These are phyloP conservation scores for Percopsis transmontana DNA, from an alignment of 2,113 vertebrate species.

Conservation along the genomic window DNA sequence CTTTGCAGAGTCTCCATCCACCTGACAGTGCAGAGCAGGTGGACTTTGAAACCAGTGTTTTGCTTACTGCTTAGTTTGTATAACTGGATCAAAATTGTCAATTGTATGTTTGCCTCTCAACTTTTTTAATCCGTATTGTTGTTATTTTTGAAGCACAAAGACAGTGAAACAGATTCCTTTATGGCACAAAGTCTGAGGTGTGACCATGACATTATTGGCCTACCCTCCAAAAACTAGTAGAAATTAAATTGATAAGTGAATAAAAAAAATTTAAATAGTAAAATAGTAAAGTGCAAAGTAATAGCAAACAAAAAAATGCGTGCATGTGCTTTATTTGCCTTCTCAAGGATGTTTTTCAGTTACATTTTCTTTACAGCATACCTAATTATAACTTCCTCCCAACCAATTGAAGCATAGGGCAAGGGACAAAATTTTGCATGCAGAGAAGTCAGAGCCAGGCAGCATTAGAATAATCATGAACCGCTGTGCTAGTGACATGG, in stretches of 20 bases:
- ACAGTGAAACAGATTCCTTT: no score
- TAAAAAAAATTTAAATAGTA: slow-evolving; percentile 32
- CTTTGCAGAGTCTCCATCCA: no score
- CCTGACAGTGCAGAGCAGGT: no score
- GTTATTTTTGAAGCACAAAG: no score
- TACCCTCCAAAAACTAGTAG: slow-evolving; percentile 27
- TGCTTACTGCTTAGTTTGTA: no score
- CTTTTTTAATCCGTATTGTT: no score
- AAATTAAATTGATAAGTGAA: slow-evolving; percentile 38
- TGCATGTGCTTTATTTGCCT: slow-evolving; percentile 45
- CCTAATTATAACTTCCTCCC: slow-evolving; percentile 49
- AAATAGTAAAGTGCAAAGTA: no score
- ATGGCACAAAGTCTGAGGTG: neutral
- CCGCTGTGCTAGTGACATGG: slow-evolving; percentile 45
- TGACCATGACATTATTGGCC: slow-evolving; percentile 17
- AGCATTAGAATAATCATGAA: slow-evolving; percentile 53
- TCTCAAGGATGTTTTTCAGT: slow-evolving; percentile 49
- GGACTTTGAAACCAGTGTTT: no score
- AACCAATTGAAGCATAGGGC: slow-evolving; percentile 35
- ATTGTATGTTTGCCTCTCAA: no score
- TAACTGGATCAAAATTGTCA: no score
- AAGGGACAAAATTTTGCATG: slow-evolving; percentile 59
- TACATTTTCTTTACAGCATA: slow-evolving; percentile 7
- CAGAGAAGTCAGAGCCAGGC: slow-evolving; percentile 45
- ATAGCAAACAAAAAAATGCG: no score